Evolutionary conservation across 2,888 invertebrate species (phyloP).

Genomic region (Drosophila barbarae): DNA sequence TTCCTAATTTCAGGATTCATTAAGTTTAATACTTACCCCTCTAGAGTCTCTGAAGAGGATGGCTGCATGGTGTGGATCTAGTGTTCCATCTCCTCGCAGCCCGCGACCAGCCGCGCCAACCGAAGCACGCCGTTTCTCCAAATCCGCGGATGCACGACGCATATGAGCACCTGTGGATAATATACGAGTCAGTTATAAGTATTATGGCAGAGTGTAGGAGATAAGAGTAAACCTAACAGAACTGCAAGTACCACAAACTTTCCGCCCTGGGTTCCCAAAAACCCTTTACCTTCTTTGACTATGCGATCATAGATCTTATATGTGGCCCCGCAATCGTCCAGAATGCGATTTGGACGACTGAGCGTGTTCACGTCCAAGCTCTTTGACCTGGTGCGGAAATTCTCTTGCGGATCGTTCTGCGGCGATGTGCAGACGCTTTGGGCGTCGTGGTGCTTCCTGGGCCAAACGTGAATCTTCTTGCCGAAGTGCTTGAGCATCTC

Average conservation of each 20-base stretch:
- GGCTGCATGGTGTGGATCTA: constrained; percentile 94
- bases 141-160: constrained; percentile 88
- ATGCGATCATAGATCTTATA: constrained; percentile 91
- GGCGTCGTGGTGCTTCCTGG: constrained; percentile 82
- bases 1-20: too few species aligned
- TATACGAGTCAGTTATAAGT: background rate
- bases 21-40: constrained; percentile 85
- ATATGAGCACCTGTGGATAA: constrained; percentile 85
- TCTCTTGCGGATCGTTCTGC: constrained; percentile 81
- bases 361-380: constrained; percentile 85
- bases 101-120: constrained; percentile 83
- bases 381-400: constrained; percentile 88
- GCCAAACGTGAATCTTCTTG: constrained; percentile 87
- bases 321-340: constrained; percentile 89
- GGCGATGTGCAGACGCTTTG: constrained; percentile 80
- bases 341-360: constrained; percentile 80
- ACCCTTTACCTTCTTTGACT: constrained; percentile 84
- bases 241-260: constrained; percentile 64
- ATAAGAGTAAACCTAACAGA: constrained; percentile 3
- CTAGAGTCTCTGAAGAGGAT: constrained; percentile 95
- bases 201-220: background rate
- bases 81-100: constrained; percentile 84
- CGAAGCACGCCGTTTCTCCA: constrained; percentile 88
- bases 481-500: constrained; percentile 88
- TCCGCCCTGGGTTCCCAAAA: background rate